These are phyloP conservation scores for Dendrophyllia cribrosa DNA, from an alignment of 64 coral and sea anemone species.

Conservation along the genomic window DNA sequence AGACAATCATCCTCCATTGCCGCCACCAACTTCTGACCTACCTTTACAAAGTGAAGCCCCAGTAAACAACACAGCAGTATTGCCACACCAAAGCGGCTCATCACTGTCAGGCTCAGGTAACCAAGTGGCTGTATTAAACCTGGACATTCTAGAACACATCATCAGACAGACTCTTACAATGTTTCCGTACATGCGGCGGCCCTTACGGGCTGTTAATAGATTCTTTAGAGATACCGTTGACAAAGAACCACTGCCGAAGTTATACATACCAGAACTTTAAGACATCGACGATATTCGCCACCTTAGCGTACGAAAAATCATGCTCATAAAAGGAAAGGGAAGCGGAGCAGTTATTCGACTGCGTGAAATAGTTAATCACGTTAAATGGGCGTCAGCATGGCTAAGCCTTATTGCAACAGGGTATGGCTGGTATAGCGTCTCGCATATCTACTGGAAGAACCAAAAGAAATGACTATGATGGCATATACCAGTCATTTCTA, in stretches of 20 bases:
- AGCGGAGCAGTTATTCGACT: constrained; percentile 22
- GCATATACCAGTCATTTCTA: too few species aligned
- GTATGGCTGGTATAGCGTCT: background rate
- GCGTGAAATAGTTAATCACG: constrained; percentile 24
- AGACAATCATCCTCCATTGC: background rate
- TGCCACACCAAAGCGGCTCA: background rate
- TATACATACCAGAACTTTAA: constrained; percentile 32
- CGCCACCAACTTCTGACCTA: background rate
- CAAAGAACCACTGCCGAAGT: background rate
- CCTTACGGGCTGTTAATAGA: constrained; percentile 19
- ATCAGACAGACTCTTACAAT: constrained; percentile 8
- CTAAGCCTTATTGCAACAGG: constrained; percentile 10
- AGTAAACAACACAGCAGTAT: too few species aligned
- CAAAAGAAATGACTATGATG: background rate
- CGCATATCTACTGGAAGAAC: constrained; percentile 24
- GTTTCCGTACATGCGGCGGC: constrained; percentile 16
- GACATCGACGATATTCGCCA: background rate
- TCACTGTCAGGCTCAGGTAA: background rate
- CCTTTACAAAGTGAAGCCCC: too few species aligned
- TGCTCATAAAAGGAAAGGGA: constrained; percentile 22
- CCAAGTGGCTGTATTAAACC: background rate
- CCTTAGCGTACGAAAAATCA: constrained; percentile 11
- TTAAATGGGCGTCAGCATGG: constrained; percentile 14
- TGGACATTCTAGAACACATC: constrained; percentile 20
- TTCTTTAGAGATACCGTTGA: constrained; percentile 34